Conservation (phyloP, 2,888 invertebrate species). For the Glomeris marginata region DNA sequence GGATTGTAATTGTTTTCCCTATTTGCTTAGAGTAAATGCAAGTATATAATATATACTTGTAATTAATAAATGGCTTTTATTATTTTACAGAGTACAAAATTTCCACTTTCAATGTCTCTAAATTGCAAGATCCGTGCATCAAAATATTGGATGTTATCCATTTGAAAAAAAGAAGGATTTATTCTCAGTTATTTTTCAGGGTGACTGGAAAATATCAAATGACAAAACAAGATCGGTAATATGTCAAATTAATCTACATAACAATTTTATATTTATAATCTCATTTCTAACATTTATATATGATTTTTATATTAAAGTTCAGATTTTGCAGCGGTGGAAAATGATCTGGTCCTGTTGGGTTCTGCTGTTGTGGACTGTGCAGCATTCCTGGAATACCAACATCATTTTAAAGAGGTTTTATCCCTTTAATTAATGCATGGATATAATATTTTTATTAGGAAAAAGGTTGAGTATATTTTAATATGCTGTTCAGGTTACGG, state of each 20-base stretch:
- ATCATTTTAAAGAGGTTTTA: not conserved
- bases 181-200: not conserved
- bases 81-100: no score
- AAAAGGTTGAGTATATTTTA: no score
- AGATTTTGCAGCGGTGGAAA: not conserved
- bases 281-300: no score
- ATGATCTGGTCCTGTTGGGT: slow-evolving; percentile 1
- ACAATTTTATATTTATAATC: not conserved
- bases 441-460: no score
- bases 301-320: no score
- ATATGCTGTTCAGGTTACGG: not conserved
- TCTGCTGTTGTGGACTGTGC: slow-evolving; percentile 2
- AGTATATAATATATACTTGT: no score
- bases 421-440: not conserved
- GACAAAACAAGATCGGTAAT: no score
- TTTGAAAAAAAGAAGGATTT: slow-evolving; percentile 1
- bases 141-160: slow-evolving; percentile 1
- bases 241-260: not conserved
- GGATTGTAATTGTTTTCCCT: no score
- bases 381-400: not conserved
- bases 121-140: not conserved
- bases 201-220: no score
- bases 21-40: no score
- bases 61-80: no score
- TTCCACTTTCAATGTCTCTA: not conserved